Base-by-base conservation (phyloP, 2,888 invertebrate genomes). In the Drosophila testacea region DNA sequence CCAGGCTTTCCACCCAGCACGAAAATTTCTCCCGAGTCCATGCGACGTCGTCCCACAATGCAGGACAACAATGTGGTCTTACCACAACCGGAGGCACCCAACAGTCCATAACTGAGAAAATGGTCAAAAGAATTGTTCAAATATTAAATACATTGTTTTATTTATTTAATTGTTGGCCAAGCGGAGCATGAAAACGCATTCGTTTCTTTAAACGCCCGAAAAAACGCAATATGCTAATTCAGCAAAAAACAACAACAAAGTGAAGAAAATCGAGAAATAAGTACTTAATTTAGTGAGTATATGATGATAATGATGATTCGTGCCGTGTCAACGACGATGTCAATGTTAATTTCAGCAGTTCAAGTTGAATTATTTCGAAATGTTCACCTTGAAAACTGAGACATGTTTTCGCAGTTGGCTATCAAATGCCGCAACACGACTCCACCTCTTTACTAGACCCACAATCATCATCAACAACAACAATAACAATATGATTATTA, bases 61-160 rank as follows among this genome's bases (percentile, higher is more conserved):
- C 98, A 98, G 50, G 97, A 96, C 4, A 98, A 94, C 11, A 98
- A 93, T 0, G 98, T 98, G 3, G 98, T 98, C 93, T 98, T 98
- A n/a, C 98, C 98, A 92, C 98, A 98, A 36, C 98, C 98, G 69
- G 98, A 98, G 6, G 98, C 98, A 28, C 98, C 98, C 41, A 98
- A 94, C 9, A 98, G 94, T 66, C 98, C 98, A 92, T 98, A 98
- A 93, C 98, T 98, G 93, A 9, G 6, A 2, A 32, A 41, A 6
- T 5, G 28, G 11, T 46, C 1, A 50, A 32, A 50, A 41, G 9
- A 63, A 32, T 13, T 30, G 4, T 28, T 27, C 4, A 54, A 47
- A 9, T 30, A 44, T 11, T n/a, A n/a, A 51, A 13, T 16, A 32
- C 6, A 13, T 27, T 32, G 16, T 44, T 39, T 4, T 5, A 10